Conservation (phyloP, 2,797 vertebrate genomes). For the Mormyrus hasselquistii region DNA sequence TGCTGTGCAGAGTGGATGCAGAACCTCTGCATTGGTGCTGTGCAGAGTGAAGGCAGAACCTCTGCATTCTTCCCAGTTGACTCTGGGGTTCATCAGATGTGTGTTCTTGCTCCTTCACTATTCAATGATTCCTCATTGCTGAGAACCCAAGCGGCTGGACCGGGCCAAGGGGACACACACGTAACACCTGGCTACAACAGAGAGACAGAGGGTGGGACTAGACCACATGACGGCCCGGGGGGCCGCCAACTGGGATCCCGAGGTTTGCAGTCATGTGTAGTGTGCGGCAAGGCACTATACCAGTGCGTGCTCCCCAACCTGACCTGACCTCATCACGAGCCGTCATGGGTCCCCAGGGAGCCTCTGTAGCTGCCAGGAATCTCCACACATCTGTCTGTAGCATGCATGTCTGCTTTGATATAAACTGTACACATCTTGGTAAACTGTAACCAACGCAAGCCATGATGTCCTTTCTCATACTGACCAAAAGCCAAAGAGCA, state of each 20-base stretch:
- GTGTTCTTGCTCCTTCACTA: neutral
- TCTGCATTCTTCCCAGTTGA: neutral
- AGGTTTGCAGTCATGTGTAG: neutral
- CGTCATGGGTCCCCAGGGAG: neutral
- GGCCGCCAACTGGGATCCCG: neutral
- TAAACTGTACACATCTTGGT: neutral
- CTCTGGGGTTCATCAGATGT: neutral
- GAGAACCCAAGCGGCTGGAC: neutral
- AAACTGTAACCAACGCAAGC: neutral
- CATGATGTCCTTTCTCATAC: neutral
- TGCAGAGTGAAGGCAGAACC: neutral
- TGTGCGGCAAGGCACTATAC: neutral
- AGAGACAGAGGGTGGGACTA: neutral
- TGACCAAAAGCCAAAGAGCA: neutral
- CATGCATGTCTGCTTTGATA: neutral
- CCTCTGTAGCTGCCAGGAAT: neutral
- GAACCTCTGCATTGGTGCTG: neutral
- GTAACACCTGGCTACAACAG: neutral
- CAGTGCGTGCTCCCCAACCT: neutral
- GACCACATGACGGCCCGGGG: neutral
- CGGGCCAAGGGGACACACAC: neutral
- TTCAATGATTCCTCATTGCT: neutral
- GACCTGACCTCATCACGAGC: constrained; percentile 2
- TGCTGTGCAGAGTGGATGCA: neutral
- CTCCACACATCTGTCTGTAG: constrained; percentile 9